phyloP scores from a whole-genome alignment of 1,140 invertebrate species.

The Listronotus bonariensis region DNA sequence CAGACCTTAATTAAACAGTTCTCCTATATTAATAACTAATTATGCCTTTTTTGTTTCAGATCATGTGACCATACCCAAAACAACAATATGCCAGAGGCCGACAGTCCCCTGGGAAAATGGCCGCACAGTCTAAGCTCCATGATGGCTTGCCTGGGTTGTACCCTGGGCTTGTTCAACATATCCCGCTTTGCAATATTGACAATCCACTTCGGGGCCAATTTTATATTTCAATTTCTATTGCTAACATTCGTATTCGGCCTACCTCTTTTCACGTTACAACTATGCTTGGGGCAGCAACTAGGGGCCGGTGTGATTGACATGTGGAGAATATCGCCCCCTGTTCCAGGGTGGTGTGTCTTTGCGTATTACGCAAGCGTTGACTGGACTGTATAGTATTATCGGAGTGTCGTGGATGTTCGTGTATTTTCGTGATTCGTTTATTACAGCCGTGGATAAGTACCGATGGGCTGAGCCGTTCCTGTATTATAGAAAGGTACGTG shows the following conservation, averaged over 20 bases:
- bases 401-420: conserved; percentile 89
- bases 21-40: too few species aligned
- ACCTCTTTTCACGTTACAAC: conserved; percentile 82
- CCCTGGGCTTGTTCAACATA: conserved; percentile 85
- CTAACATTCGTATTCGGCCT: conserved; percentile 83
- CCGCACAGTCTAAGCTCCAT: conserved; percentile 79
- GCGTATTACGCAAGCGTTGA: conserved; percentile 76
- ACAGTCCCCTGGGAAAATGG: conserved; percentile 64
- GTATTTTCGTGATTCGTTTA: conserved; percentile 87
- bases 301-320: conserved; percentile 85
- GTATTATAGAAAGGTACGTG: conserved; percentile 65
- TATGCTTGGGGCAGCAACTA: conserved; percentile 83
- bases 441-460: conserved; percentile 78
- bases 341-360: conserved; percentile 83
- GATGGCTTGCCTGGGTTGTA: conserved; percentile 81
- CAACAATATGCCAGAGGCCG: conserved; percentile 51
- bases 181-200: conserved; percentile 86
- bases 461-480: conserved; percentile 79
- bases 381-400: conserved; percentile 85
- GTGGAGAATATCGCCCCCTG: conserved; percentile 90
- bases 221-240: conserved; percentile 86
- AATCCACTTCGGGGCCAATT: conserved; percentile 86
- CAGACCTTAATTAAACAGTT: too few species aligned
- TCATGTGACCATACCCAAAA: conserved; percentile 49
- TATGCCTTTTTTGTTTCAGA: conserved; percentile 48